These are phyloP conservation scores for Syngnathus acus DNA, from an alignment of 2,797 vertebrate genomes.

Conservation along the genomic window DNA sequence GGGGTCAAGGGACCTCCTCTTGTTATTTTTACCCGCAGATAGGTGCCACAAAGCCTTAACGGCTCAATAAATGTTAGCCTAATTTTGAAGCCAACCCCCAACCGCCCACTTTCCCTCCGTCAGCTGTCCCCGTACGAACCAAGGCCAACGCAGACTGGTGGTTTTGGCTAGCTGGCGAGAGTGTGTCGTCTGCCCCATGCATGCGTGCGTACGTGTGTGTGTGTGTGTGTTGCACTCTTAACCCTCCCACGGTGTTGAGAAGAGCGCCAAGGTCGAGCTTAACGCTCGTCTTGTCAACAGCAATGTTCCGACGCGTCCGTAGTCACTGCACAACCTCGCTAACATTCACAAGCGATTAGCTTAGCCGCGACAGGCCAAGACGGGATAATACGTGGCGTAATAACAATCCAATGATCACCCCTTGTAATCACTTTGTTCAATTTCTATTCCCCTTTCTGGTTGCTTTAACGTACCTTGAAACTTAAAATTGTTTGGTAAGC, in stretches of 20 bases:
- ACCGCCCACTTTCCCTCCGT: background rate
- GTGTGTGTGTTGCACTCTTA: slow-evolving; percentile 24
- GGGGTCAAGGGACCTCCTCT: background rate
- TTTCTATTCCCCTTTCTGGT: background rate
- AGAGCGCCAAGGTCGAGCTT: slow-evolving; percentile 40
- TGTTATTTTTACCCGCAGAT: slow-evolving; percentile 4
- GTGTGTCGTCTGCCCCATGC: slow-evolving; percentile 5
- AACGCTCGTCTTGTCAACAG: slow-evolving; percentile 34
- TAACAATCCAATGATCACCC: background rate
- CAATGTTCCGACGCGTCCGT: slow-evolving; percentile 18
- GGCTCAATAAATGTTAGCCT: background rate
- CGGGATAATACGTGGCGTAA: background rate
- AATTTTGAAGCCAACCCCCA: slow-evolving; percentile 7
- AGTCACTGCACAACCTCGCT: slow-evolving; percentile 6
- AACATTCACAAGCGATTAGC: background rate
- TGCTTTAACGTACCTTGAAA: background rate
- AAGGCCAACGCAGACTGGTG: slow-evolving; percentile 7
- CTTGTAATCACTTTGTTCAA: background rate
- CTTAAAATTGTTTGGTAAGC: background rate
- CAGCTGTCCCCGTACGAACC: slow-evolving; percentile 12
- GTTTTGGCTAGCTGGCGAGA: slow-evolving; percentile 7
- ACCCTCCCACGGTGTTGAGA: slow-evolving; percentile 29
- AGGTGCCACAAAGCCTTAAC: background rate
- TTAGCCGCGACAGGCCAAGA: background rate
- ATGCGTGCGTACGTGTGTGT: slow-evolving; percentile 17